Evolutionary conservation across 2,113 vertebrate genomes (phyloP).

Genomic region (Eretmochelys imbricata): DNA sequence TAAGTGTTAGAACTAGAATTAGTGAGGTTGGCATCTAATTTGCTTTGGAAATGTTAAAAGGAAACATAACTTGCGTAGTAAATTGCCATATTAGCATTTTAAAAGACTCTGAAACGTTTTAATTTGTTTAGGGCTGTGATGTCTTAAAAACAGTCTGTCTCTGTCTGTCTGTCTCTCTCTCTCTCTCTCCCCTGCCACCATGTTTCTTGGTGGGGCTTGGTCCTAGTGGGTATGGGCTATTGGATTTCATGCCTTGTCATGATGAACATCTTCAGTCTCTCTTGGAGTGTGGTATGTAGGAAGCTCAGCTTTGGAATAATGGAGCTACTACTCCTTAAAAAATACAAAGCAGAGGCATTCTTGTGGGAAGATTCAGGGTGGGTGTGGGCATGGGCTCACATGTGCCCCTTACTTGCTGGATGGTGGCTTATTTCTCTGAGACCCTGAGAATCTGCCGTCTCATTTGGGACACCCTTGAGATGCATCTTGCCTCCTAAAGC

Average conservation of each 20-base stretch:
- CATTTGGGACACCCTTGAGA: neutral
- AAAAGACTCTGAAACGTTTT: constrained; percentile 67
- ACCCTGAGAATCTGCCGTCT: neutral
- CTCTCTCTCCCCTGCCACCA: neutral
- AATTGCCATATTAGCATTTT: constrained; percentile 72
- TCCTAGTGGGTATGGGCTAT: neutral
- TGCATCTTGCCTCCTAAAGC: rapidly evolving
- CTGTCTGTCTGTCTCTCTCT: neutral
- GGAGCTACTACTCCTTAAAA: neutral
- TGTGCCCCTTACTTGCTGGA: neutral
- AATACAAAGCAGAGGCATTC: neutral
- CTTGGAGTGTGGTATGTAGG: neutral
- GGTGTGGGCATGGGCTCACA: neutral
- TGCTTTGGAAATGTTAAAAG: constrained; percentile 69
- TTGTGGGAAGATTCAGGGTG: rapidly evolving
- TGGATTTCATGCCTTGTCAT: neutral
- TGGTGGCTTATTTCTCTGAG: rapidly evolving
- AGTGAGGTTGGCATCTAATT: constrained; percentile 66
- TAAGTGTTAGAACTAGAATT: constrained; percentile 62
- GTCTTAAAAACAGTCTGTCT: constrained; percentile 56
- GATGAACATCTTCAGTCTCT: neutral
- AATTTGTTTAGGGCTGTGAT: constrained; percentile 65
- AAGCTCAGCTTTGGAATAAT: neutral
- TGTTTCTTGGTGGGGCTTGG: neutral
- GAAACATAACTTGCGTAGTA: constrained; percentile 65